Evolutionary conservation across 2,113 vertebrate genomes (phyloP), one percentile per base, ranked within the genome.

Genomic region (Esox niger): DNA sequence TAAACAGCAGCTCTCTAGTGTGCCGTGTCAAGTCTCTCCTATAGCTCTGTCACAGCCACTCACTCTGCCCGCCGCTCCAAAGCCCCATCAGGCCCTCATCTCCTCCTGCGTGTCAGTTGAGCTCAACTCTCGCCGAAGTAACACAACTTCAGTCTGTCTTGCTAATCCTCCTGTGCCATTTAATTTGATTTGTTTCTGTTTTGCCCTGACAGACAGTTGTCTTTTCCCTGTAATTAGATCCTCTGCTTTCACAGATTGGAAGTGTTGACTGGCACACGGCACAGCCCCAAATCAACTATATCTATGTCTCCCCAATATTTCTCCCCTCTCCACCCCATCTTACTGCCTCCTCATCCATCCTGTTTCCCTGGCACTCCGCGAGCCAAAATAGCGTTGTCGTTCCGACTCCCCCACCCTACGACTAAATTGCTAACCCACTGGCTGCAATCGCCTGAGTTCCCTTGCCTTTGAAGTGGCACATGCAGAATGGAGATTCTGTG

Each of bases 31-130:
- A 74, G 82, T 83, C 85, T 80, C 78, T 74, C 83, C 75, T 82
- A 86, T 82, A 84, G 79, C 81, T 79, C 85, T 60, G 85, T 89
- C 88, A 89, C n/a, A n/a, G n/a, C n/a, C n/a, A n/a, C n/a, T n/a
- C n/a, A n/a, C n/a, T n/a, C n/a, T n/a, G n/a, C n/a, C n/a, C n/a
- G n/a, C n/a, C n/a, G n/a, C n/a, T n/a, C n/a, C n/a, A n/a, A n/a
- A n/a, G n/a, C n/a, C n/a, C n/a, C n/a, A n/a, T n/a, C n/a, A n/a
- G n/a, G n/a, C n/a, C 69, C 79, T 65, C 49, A 76, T 80, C 10
- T 71, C 26, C 38, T 74, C 3, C 67, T n/a, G 30, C 20, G 55
- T 29, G 55, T 59, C 32, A 64, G 26, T 17, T 46, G 29, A 56
- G 47, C 49, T 62, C 64, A 84, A 84, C 70, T 79, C 59, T 2